A percentile compares a stretch with the other conserved stretches of the same genome.
Evolutionary conservation across 2,113 vertebrate species (phyloP).

Genomic region (Phaethornis superciliosus): DNA sequence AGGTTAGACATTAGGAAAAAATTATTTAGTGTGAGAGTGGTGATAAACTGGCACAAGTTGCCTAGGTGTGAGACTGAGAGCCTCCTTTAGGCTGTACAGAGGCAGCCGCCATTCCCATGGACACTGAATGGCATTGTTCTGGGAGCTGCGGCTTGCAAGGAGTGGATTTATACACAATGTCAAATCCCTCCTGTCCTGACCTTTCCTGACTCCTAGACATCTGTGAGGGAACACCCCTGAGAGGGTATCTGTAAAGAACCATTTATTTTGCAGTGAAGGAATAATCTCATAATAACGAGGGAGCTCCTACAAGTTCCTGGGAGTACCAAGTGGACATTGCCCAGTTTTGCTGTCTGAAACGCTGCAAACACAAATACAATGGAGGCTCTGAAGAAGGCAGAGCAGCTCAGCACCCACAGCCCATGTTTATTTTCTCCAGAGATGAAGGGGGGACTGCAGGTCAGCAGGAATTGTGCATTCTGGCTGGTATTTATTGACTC

Average conservation of each 20-base stretch:
- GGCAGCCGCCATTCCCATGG: neutral
- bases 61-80: neutral
- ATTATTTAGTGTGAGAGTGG: no score
- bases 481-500: slow-evolving; percentile 82
- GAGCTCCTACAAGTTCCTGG: slow-evolving; percentile 24
- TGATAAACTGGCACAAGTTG: no score
- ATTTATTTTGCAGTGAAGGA: slow-evolving; percentile 43
- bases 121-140: slow-evolving; percentile 52
- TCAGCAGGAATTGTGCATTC: slow-evolving; percentile 70
- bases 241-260: neutral
- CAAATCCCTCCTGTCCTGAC: slow-evolving; percentile 45
- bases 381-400: slow-evolving; percentile 61
- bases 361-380: slow-evolving; percentile 64
- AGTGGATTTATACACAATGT: neutral
- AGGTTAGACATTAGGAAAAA: no score
- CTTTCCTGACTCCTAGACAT: slow-evolving; percentile 43
- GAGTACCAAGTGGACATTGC: neutral
- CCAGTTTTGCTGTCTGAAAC: slow-evolving; percentile 26
- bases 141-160: neutral
- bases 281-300: slow-evolving; percentile 45
- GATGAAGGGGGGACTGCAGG: slow-evolving; percentile 61
- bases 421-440: slow-evolving; percentile 81
- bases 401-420: slow-evolving; percentile 41
- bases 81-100: neutral
- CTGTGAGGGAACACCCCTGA: slow-evolving; percentile 23